Evolutionary conservation across 35 echinoderm and acorn worm genomes (phyloP).

Genomic region (Heliocidaris erythrogramma): DNA sequence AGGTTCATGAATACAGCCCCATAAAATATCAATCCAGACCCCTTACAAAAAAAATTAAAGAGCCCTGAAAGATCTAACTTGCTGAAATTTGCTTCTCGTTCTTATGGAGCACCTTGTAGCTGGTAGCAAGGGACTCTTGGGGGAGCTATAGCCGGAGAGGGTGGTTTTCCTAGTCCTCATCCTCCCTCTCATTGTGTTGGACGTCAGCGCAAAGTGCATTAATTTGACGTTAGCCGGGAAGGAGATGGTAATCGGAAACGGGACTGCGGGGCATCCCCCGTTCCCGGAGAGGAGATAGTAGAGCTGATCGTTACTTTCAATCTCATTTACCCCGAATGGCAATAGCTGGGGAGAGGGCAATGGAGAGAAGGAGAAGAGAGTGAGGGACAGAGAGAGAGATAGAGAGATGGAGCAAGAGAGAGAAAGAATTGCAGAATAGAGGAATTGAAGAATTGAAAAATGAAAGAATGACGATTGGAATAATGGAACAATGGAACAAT

Average conservation of each 20-base stretch:
- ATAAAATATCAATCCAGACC: too few species aligned
- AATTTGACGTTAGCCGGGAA: constrained; percentile 11
- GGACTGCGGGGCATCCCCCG: constrained; percentile 21
- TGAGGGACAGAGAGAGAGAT: not conserved
- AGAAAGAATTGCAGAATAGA: too few species aligned
- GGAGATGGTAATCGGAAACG: constrained; percentile 32
- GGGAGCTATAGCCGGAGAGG: not conserved
- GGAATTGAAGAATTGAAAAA: too few species aligned
- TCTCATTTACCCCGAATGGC: constrained; percentile 19
- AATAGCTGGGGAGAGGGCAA: not conserved
- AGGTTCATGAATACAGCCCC: too few species aligned
- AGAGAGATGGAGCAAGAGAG: not conserved
- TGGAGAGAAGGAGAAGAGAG: not conserved
- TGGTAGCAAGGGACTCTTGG: not conserved
- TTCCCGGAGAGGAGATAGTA: not conserved
- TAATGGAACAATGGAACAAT: not conserved
- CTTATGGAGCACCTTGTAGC: not conserved
- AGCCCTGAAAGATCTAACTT: too few species aligned
- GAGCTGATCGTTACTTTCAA: constrained; percentile 31
- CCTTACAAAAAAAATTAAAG: too few species aligned
- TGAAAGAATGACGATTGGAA: too few species aligned
- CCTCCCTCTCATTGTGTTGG: not conserved
- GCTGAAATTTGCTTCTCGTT: too few species aligned
- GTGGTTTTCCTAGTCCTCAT: not conserved
- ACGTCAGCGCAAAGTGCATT: constrained; percentile 11